Evolutionary conservation across 2,113 vertebrate species (phyloP).

Genomic region (Elanus axillaris): DNA sequence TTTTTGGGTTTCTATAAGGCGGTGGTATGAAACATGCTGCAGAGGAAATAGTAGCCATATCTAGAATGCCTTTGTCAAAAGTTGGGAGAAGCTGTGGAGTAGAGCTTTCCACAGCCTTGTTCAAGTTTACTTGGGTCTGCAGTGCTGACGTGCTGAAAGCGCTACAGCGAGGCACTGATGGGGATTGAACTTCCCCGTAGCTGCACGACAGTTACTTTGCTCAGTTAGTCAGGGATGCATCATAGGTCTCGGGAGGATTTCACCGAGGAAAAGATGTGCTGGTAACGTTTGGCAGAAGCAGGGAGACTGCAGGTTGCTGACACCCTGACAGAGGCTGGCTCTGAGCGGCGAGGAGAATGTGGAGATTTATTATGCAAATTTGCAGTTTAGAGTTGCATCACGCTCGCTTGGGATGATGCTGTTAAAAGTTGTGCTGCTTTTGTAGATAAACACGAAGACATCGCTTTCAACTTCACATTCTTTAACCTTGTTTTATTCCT

Average conservation of each 20-base stretch:
- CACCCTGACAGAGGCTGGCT: not conserved
- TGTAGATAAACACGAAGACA: constrained; percentile 69
- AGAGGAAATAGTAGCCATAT: not conserved
- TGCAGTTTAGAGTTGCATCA: not conserved
- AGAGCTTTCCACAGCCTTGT: not conserved
- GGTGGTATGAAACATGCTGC: not conserved
- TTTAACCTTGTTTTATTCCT: constrained; percentile 72
- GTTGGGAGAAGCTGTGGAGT: not conserved
- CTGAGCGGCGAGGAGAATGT: not conserved
- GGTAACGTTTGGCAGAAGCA: not conserved
- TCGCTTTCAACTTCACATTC: constrained; percentile 72
- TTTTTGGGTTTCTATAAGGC: not conserved
- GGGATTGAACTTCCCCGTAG: not conserved
- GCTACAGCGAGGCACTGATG: not conserved
- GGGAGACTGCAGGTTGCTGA: not conserved
- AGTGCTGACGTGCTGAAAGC: not conserved
- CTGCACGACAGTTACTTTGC: not conserved
- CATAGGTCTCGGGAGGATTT: not conserved
- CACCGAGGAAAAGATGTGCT: not conserved
- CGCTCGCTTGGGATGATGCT: constrained; percentile 50
- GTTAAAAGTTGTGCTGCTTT: constrained; percentile 64
- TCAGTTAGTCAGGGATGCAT: rapidly evolving
- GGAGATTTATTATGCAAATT: constrained; percentile 33
- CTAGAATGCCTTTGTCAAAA: not conserved
- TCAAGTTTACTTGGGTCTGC: not conserved